phyloP scores from a whole-genome alignment of 2,797 vertebrate species.

The Micropoecilia bifurca region DNA sequence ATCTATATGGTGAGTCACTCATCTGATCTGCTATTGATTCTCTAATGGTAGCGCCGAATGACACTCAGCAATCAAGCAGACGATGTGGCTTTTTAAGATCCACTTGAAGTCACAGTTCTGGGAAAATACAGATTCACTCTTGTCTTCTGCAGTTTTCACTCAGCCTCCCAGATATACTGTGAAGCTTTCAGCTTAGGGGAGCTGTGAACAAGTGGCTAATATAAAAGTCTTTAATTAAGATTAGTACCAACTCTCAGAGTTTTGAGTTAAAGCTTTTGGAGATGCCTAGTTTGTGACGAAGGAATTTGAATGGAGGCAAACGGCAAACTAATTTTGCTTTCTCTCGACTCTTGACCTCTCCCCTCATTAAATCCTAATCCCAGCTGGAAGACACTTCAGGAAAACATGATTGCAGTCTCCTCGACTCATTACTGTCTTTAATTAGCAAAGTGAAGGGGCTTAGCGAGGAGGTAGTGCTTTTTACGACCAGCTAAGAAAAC shows the following conservation, averaged over 20 bases:
- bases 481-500: constrained; percentile 26
- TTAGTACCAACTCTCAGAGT: not conserved
- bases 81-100: constrained; percentile 17
- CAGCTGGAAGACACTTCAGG: constrained; percentile 53
- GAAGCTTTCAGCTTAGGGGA: not conserved
- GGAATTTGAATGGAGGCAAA: constrained; percentile 25
- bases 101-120: constrained; percentile 37
- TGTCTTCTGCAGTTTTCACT: constrained; percentile 42
- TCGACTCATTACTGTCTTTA: constrained; percentile 67
- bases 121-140: constrained; percentile 47
- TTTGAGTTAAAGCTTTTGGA: constrained; percentile 9
- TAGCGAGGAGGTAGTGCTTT: constrained; percentile 49
- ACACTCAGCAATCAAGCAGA: constrained; percentile 18
- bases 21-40: not conserved
- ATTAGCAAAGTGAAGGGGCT: constrained; percentile 67
- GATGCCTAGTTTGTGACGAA: constrained; percentile 5
- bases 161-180: not conserved
- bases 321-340: constrained; percentile 53
- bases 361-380: constrained; percentile 70
- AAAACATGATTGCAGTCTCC: constrained; percentile 49
- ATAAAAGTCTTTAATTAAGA: constrained; percentile 20
- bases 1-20: constrained; percentile 91
- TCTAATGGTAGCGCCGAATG: constrained; percentile 8
- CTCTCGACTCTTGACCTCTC: constrained; percentile 55
- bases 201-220: constrained; percentile 7